Conservation (phyloP, 2,888 invertebrate species). For the Parnassius smintheus region DNA sequence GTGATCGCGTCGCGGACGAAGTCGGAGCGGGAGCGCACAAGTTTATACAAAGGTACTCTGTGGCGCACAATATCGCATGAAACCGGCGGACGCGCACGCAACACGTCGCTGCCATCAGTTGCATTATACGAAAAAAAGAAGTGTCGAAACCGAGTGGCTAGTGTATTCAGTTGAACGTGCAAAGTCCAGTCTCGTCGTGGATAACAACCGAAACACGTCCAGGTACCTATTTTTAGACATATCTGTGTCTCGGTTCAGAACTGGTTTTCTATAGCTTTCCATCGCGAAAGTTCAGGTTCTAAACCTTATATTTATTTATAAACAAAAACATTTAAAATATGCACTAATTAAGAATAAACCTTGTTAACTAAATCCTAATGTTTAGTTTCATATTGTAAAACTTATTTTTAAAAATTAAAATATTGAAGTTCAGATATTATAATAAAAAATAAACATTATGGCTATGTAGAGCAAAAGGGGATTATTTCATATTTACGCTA, state of each 20-base stretch:
- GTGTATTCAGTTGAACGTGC: slow-evolving; percentile 46
- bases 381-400: too few species aligned
- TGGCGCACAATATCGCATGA: slow-evolving; percentile 48
- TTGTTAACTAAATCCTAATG: too few species aligned
- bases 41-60: too few species aligned
- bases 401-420: too few species aligned
- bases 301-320: slow-evolving; percentile 10
- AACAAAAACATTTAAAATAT: not conserved
- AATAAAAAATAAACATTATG: too few species aligned
- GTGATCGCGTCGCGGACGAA: slow-evolving; percentile 20
- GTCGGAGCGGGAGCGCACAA: slow-evolving; percentile 21
- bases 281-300: slow-evolving; percentile 48
- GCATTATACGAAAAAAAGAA: slow-evolving; percentile 38
- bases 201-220: slow-evolving; percentile 42
- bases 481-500: too few species aligned
- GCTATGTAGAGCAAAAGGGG: too few species aligned
- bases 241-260: slow-evolving; percentile 40
- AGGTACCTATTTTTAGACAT: slow-evolving; percentile 62
- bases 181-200: slow-evolving; percentile 35
- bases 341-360: too few species aligned
- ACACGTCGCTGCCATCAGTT: slow-evolving; percentile 35
- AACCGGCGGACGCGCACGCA: slow-evolving; percentile 46
- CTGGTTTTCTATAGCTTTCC: slow-evolving; percentile 54
- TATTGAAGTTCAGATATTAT: too few species aligned
- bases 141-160: slow-evolving; percentile 46